phyloP scores from a whole-genome alignment of 2,888 invertebrate genomes.

The Octodonta nipae region DNA sequence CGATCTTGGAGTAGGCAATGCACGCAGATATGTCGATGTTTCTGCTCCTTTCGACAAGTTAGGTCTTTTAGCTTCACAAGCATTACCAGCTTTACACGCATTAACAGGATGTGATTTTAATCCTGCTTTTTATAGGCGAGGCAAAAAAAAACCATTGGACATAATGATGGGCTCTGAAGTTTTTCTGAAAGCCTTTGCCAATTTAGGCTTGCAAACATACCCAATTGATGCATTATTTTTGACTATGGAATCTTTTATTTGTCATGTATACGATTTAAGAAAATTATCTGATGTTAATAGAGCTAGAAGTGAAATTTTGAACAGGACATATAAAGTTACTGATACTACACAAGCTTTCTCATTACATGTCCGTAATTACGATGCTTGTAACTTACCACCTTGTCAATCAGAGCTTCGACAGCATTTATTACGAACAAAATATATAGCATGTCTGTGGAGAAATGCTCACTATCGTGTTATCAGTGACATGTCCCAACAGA shows the following conservation, averaged over 20 bases:
- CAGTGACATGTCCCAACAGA: no score
- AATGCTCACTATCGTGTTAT: no score
- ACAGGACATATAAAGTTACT: constrained; percentile 20
- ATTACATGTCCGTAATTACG: constrained; percentile 19
- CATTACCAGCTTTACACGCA: constrained; percentile 11
- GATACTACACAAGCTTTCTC: constrained; percentile 17
- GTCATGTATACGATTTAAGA: constrained; percentile 17
- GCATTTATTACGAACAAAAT: no score
- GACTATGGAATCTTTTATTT: constrained; percentile 6
- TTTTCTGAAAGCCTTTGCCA: constrained; percentile 3
- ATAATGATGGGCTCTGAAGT: constrained; percentile 2
- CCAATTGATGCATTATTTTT: background rate
- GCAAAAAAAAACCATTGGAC: constrained; percentile 3
- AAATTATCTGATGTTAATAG: constrained; percentile 16
- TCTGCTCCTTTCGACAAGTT: constrained; percentile 10
- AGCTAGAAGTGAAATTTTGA: constrained; percentile 15
- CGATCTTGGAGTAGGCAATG: constrained; percentile 14
- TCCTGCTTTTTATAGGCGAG: constrained; percentile 3
- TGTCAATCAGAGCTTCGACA: constrained; percentile 11
- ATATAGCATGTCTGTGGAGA: no score
- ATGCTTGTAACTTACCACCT: constrained; percentile 19
- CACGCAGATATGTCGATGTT: constrained; percentile 14
- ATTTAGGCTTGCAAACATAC: background rate
- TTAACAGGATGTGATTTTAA: constrained; percentile 4
- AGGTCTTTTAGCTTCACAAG: constrained; percentile 12